Conservation (phyloP, 2,888 invertebrate species). For the Dromius quadrimaculatus region DNA sequence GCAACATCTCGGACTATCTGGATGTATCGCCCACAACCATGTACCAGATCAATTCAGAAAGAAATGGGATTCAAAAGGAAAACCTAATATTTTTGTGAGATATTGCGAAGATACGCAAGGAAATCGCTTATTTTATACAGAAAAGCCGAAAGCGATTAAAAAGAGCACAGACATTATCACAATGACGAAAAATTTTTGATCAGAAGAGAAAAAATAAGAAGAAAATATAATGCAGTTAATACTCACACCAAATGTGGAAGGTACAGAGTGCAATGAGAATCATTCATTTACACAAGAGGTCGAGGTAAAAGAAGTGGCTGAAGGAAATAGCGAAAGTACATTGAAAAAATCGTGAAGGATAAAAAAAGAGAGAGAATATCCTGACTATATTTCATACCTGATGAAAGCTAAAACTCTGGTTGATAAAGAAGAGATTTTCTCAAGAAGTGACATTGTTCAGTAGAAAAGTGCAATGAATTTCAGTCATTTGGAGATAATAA, state of each 20-base stretch:
- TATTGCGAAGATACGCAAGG: conserved; percentile 57
- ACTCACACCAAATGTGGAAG: background rate
- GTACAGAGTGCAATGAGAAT: background rate
- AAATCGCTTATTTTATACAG: conserved; percentile 56
- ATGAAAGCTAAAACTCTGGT: background rate
- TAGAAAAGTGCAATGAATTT: background rate
- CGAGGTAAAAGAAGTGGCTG: background rate
- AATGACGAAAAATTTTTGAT: background rate
- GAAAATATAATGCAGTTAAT: background rate
- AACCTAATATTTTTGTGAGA: conserved; percentile 42
- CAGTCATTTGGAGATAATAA: background rate
- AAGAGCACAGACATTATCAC: conserved; percentile 49
- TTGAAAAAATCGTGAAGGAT: background rate
- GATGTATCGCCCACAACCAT: conserved; percentile 48
- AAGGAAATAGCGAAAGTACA: background rate
- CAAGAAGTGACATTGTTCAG: background rate
- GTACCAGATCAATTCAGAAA: conserved; percentile 48
- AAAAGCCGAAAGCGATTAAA: conserved; percentile 53
- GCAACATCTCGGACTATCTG: conserved; percentile 55
- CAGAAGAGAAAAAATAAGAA: background rate
- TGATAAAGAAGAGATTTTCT: background rate
- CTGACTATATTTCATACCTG: background rate
- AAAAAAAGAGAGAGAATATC: background rate
- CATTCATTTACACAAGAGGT: background rate
- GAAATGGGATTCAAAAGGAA: conserved; percentile 52